phyloP scores from a whole-genome alignment of 2,797 vertebrate genomes.

The Sorex maritimensis region DNA sequence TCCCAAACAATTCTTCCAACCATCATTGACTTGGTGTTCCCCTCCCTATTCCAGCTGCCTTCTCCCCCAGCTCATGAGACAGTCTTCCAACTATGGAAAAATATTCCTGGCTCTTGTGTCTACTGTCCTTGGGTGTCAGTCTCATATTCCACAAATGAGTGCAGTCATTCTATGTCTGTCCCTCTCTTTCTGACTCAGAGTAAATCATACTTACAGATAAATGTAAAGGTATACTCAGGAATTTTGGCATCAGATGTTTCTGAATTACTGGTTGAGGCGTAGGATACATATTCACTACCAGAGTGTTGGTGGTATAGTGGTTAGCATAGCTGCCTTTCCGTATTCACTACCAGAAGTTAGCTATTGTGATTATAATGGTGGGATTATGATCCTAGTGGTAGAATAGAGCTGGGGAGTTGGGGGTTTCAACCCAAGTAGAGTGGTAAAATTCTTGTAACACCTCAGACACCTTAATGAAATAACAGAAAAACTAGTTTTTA shows the following conservation, averaged over 20 bases:
- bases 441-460: slow-evolving; percentile 2
- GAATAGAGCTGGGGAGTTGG: background rate
- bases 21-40: too few species aligned
- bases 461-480: background rate
- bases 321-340: too few species aligned
- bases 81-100: too few species aligned
- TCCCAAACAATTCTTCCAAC: too few species aligned
- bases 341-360: background rate
- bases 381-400: background rate
- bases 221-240: background rate
- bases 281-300: background rate
- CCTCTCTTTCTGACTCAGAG: background rate
- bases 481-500: slow-evolving; percentile 40
- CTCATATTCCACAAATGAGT: too few species aligned
- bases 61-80: too few species aligned
- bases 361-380: background rate
- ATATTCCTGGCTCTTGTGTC: too few species aligned
- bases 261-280: background rate
- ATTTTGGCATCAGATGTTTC: background rate
- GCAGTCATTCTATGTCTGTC: too few species aligned
- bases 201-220: slow-evolving; percentile 21
- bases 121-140: too few species aligned
- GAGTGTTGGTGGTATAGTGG: too few species aligned
- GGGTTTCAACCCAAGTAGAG: background rate
- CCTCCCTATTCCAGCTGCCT: too few species aligned